Base-by-base conservation (phyloP, 1,140 invertebrate genomes). In the Brachionus paranguensis region DNA sequence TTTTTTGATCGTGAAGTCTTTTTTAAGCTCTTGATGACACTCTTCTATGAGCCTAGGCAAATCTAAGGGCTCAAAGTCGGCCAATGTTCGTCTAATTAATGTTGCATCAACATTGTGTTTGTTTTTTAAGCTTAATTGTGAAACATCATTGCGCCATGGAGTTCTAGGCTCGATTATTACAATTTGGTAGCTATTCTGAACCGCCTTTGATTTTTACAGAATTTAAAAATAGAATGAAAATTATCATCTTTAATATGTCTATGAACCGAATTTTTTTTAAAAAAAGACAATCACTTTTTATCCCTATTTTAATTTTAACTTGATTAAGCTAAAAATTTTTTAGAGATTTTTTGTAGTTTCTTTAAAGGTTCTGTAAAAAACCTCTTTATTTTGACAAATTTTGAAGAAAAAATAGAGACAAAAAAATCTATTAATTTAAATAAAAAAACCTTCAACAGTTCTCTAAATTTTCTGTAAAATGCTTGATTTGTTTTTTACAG, bases 81-180 rank as follows among this genome's bases (percentile, higher is more conserved):
- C 14, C 17, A 81, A 14, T 4, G 53, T 45, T n/a, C 43, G 33
- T 8, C 24, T 12, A 11, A 81, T 81, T 81, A 17, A 64, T 6
- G 37, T 6, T 12, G 17, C 10, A 24, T 43, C 37, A 17, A 81
- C 78, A 43, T 47, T 47, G 29, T 81, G 78, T 3, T 24, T 47
- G 37, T 53, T 83, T 72, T 83, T 68, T 60, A 70, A 14, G 20
- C 27, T 29, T 33, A 83, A 47, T 10, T 37, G 3, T n/a, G 29
- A 17, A 14, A 17, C 29, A 33, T 83, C 70, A 4, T 37, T 45
- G 14, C 20, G 27, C 81, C 81, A 83, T 47, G 81, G 60, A 45
- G 81, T 83, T n/a, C 47, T 43, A 29, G 81, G 81, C 53, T 83
- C 81, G 1, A 83, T 29, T 41, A 83, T 17, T 68, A 45, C 60